phyloP scores from a whole-genome alignment of 2,113 vertebrate genomes.

The Danionella cerebrum region DNA sequence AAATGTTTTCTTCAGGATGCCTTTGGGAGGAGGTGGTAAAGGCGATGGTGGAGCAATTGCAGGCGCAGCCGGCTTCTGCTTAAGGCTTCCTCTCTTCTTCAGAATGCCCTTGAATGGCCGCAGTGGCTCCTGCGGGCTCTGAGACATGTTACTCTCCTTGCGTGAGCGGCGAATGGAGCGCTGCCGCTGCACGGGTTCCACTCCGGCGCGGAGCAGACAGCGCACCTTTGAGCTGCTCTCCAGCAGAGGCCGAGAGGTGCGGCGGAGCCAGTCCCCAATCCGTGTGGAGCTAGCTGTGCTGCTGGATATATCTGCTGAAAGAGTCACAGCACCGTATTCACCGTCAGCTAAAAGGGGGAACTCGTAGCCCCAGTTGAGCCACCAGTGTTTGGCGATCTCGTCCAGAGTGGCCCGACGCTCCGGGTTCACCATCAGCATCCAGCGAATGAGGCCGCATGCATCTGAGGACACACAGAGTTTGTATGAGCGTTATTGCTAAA shows the following conservation, averaged over 20 bases:
- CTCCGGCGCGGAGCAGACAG: slow-evolving; percentile 74
- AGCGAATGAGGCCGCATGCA: slow-evolving; percentile 91
- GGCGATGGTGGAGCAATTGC: too few species aligned
- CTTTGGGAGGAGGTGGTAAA: slow-evolving; percentile 76
- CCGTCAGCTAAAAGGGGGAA: slow-evolving; percentile 60
- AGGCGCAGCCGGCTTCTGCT: too few species aligned
- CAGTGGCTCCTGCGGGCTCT: slow-evolving; percentile 59
- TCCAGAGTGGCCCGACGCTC: slow-evolving; percentile 88
- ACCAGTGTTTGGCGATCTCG: slow-evolving; percentile 92
- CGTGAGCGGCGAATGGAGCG: slow-evolving; percentile 87
- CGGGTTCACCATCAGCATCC: slow-evolving; percentile 97
- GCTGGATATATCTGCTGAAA: too few species aligned
- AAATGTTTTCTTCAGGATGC: slow-evolving; percentile 83
- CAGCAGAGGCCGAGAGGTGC: slow-evolving; percentile 82
- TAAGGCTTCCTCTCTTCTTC: slow-evolving; percentile 76
- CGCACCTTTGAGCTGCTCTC: slow-evolving; percentile 87
- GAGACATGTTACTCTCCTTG: slow-evolving; percentile 85
- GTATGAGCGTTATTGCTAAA: background rate
- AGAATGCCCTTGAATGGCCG: slow-evolving; percentile 83
- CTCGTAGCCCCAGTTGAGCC: slow-evolving; percentile 95
- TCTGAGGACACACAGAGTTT: slow-evolving; percentile 60
- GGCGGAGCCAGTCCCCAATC: slow-evolving; percentile 80
- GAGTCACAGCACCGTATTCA: too few species aligned
- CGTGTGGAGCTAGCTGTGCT: slow-evolving; percentile 43
- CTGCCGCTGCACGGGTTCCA: slow-evolving; percentile 71